phyloP scores from a whole-genome alignment of 2,113 vertebrate species.

The Oceanites oceanicus region DNA sequence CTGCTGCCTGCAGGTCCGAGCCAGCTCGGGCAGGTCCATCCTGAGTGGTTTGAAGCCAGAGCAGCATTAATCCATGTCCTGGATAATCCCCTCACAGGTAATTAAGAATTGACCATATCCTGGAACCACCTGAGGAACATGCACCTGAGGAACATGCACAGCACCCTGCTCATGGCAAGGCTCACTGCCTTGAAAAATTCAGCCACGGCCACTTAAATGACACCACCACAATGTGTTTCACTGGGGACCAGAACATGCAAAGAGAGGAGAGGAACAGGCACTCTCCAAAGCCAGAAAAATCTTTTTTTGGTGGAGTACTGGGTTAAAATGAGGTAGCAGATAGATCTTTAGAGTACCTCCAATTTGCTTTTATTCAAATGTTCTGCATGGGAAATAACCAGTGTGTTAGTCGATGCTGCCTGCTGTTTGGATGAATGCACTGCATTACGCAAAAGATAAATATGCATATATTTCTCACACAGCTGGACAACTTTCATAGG shows the following conservation, averaged over 20 bases:
- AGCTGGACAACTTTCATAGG: not conserved
- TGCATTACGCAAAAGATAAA: not conserved
- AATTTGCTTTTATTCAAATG: not conserved
- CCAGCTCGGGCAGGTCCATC: not conserved
- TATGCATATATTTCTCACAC: not conserved
- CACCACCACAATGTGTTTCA: not conserved
- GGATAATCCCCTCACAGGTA: not conserved
- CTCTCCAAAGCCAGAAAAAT: not conserved
- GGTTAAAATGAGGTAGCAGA: not conserved
- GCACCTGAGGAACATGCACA: not conserved
- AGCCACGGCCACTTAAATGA: accelerated
- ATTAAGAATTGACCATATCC: not conserved
- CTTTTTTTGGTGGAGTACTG: not conserved
- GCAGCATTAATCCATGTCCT: not conserved
- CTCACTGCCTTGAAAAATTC: not conserved
- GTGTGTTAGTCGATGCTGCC: not conserved
- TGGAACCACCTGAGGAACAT: not conserved
- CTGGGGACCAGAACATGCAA: not conserved
- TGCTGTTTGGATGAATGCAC: not conserved
- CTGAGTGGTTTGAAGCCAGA: not conserved
- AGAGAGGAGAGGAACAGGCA: not conserved
- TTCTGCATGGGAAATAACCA: not conserved
- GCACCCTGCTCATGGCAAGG: not conserved
- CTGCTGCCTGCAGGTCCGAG: not conserved
- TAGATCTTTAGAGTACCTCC: not conserved